Evolutionary conservation across 2,113 vertebrate species (phyloP).

Genomic region (Laterallus jamaicensis): DNA sequence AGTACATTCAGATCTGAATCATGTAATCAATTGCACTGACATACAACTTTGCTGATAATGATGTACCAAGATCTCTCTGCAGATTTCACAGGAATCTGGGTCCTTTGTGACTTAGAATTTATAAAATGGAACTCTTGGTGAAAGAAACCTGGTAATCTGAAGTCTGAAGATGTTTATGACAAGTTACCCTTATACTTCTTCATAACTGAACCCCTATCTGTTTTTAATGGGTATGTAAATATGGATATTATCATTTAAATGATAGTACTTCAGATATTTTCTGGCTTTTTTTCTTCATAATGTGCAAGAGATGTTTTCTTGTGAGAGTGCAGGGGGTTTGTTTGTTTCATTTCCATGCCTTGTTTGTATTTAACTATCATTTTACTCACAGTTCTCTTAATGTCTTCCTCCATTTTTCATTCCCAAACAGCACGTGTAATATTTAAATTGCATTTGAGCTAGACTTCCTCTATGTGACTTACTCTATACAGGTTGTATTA

Average conservation of each 20-base stretch:
- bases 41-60: neutral
- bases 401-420: neutral
- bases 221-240: neutral
- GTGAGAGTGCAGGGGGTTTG: neutral
- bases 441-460: neutral
- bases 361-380: neutral
- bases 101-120: neutral
- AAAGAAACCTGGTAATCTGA: neutral
- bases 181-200: neutral
- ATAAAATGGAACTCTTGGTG: neutral
- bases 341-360: neutral
- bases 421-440: neutral
- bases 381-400: neutral
- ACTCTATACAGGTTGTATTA: neutral
- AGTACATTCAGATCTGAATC: neutral
- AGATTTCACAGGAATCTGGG: neutral
- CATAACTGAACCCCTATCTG: neutral
- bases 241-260: neutral
- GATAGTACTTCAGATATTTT: neutral
- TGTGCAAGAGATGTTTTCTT: neutral
- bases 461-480: neutral
- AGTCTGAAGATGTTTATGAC: neutral
- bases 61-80: neutral
- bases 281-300: neutral
- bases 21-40: neutral